These are phyloP conservation scores for Nephrotoma guestfalica DNA, from an alignment of 2,888 invertebrate species.

Conservation along the genomic window DNA sequence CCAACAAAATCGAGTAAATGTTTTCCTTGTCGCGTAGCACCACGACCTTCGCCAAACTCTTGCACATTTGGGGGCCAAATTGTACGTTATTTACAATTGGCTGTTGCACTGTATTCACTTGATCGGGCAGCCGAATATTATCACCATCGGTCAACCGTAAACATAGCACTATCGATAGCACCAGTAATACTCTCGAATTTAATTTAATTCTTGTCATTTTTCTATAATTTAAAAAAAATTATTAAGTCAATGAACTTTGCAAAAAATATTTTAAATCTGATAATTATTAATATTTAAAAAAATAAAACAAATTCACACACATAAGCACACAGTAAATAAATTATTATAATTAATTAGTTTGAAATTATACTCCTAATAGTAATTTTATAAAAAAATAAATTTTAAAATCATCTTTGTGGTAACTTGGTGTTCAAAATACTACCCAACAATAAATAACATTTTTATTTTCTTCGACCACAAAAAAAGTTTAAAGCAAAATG, in stretches of 20 bases:
- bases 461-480: not conserved
- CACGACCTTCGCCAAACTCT: slow-evolving; percentile 18
- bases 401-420: not conserved
- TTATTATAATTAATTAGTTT: not conserved
- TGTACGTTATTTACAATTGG: slow-evolving; percentile 12
- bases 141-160: slow-evolving; percentile 45
- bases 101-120: slow-evolving; percentile 11
- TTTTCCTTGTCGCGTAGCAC: slow-evolving; percentile 44
- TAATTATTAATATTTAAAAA: not conserved
- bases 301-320: not conserved
- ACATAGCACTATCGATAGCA: slow-evolving; percentile 38
- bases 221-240: not conserved
- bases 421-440: not conserved
- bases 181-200: slow-evolving; percentile 31
- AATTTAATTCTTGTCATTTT: not conserved
- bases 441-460: not conserved
- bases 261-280: not conserved
- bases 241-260: not conserved
- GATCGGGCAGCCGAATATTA: slow-evolving; percentile 40
- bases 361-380: not conserved
- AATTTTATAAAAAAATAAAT: not conserved
- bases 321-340: not conserved
- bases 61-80: slow-evolving; percentile 13
- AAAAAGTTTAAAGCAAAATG: not conserved
- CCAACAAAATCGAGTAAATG: slow-evolving; percentile 68